Percentiles rank a stretch among this genome's conserved stretches.
Evolutionary conservation across 2,113 vertebrate genomes (phyloP).

Genomic region (Edolisoma coerulescens): DNA sequence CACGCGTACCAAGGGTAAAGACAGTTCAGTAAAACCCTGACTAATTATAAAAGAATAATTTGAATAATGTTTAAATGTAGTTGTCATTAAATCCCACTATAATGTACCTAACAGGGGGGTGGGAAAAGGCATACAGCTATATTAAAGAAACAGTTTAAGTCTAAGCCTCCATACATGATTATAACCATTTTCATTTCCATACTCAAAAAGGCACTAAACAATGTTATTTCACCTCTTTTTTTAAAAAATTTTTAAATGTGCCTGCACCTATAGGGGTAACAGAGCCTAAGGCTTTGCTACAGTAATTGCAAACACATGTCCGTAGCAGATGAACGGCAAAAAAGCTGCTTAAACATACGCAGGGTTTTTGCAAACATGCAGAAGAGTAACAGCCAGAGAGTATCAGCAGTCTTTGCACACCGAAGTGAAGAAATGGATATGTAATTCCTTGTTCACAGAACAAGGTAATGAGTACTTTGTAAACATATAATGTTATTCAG

Average conservation of each 20-base stretch:
- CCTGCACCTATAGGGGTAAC: not conserved
- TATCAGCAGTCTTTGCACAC: not conserved
- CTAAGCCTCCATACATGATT: not conserved
- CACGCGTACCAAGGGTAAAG: fast-evolving
- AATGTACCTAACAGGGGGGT: not conserved
- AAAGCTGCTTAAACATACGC: not conserved
- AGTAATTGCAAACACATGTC: not conserved
- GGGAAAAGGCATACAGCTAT: not conserved
- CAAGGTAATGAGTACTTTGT: not conserved
- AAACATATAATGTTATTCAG: not conserved
- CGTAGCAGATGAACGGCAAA: not conserved
- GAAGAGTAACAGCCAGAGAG: not conserved
- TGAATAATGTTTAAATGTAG: not conserved
- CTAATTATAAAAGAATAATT: not conserved
- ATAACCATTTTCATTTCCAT: not conserved
- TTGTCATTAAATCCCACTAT: not conserved
- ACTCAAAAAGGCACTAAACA: not conserved
- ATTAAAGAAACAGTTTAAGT: not conserved
- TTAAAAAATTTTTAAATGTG: not conserved
- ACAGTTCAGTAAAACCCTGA: not conserved
- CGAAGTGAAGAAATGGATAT: not conserved
- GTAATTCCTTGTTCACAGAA: not conserved
- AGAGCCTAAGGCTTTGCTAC: not conserved
- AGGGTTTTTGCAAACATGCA: not conserved
- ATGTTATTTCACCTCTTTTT: not conserved